phyloP scores from a whole-genome alignment of 2,888 invertebrate species.

The Eupelmus urozonus region DNA sequence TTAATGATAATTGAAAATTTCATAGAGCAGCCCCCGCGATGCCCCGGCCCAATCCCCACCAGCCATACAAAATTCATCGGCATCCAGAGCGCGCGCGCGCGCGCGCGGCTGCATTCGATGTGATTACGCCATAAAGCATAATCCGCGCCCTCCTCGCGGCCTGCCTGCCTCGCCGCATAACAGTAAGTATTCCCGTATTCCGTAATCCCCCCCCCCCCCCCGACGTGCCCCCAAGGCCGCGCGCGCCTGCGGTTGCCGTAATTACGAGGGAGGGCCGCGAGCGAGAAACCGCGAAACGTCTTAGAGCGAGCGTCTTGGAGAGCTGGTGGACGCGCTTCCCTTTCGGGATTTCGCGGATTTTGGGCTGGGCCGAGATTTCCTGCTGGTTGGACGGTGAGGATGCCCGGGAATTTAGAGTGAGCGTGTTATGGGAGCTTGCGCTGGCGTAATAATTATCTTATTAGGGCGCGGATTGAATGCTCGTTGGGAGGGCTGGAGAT shows the following conservation, averaged over 20 bases:
- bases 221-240: slow-evolving; percentile 35
- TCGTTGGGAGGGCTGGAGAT: no score
- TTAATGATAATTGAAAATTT: slow-evolving; percentile 59
- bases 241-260: slow-evolving; percentile 76
- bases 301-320: slow-evolving; percentile 65
- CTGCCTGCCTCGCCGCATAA: background rate
- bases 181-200: slow-evolving; percentile 43
- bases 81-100: no score
- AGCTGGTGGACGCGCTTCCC: slow-evolving; percentile 38
- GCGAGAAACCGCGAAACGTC: slow-evolving; percentile 75
- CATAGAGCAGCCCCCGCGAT: slow-evolving; percentile 1
- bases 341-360: slow-evolving; percentile 65
- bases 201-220: slow-evolving; percentile 28
- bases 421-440: background rate
- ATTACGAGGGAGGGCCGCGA: slow-evolving; percentile 71
- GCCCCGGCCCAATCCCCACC: background rate
- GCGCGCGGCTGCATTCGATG: slow-evolving; percentile 44
- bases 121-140: slow-evolving; percentile 55
- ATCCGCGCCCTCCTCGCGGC: slow-evolving; percentile 8
- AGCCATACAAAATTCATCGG: slow-evolving; percentile 57
- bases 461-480: slow-evolving; percentile 43
- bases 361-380: slow-evolving; percentile 67
- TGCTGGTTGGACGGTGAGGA: background rate
- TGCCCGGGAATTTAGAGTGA: background rate
- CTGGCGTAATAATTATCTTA: slow-evolving; percentile 44